Percentiles rank a stretch among this genome's conserved stretches.
Evolutionary conservation across 2,797 vertebrate species (phyloP).

Genomic region (Lacerta viridis): DNA sequence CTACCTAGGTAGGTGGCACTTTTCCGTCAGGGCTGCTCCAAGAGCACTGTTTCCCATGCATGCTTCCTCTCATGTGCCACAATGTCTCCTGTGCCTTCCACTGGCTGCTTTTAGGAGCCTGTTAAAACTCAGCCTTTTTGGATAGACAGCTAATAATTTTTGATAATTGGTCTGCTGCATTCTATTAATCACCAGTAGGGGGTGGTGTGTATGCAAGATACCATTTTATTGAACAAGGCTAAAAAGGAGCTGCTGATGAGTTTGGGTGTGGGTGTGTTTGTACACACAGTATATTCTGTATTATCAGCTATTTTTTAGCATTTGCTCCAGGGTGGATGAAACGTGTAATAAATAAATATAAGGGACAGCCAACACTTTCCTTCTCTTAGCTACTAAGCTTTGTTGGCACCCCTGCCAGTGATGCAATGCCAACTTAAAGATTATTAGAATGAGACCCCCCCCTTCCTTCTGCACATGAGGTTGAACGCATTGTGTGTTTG

Average conservation of each 20-base stretch:
- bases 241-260: neutral
- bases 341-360: neutral
- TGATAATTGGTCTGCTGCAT: neutral
- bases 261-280: neutral
- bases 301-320: neutral
- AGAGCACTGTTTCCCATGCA: neutral
- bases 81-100: neutral
- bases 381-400: too few species aligned
- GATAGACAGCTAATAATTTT: neutral
- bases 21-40: neutral
- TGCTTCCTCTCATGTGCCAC: neutral
- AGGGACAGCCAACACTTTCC: neutral
- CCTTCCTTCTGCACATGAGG: rapidly evolving
- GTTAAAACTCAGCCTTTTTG: neutral
- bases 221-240: neutral
- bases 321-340: neutral
- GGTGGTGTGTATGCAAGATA: constrained; percentile 18
- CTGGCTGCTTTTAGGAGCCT: neutral
- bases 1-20: neutral
- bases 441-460: rapidly evolving
- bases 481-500: rapidly evolving
- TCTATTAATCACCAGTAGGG: constrained; percentile 32
- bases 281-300: neutral
- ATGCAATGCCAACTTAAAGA: rapidly evolving
- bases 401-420: too few species aligned